Evolutionary conservation across 2,797 vertebrate species (phyloP).

Genomic region (Gobionotothen gibberifrons): DNA sequence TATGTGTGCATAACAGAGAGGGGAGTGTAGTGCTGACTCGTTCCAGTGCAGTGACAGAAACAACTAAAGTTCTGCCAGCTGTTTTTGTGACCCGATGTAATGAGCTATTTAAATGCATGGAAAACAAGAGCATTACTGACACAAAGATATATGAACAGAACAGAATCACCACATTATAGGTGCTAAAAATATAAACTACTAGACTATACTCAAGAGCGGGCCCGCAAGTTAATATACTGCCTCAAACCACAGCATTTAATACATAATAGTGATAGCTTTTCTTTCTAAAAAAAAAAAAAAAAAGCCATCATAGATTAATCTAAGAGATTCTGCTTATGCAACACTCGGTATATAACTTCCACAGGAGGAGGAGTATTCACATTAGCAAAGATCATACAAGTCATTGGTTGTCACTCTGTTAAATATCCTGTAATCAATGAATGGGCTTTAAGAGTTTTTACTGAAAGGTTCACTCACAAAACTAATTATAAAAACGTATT

Average conservation of each 20-base stretch:
- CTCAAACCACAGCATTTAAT: background rate
- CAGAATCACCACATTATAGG: background rate
- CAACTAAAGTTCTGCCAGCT: conserved; percentile 28
- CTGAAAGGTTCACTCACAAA: background rate
- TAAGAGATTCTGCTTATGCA: conserved; percentile 3
- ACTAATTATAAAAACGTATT: background rate
- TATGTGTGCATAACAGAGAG: conserved; percentile 9
- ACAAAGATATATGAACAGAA: background rate
- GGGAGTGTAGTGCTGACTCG: conserved; percentile 8
- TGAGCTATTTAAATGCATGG: conserved; percentile 85
- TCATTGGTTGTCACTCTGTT: background rate
- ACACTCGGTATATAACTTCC: background rate
- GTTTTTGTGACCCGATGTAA: conserved; percentile 63
- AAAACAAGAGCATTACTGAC: conserved; percentile 30
- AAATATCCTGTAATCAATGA: background rate
- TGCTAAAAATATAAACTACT: background rate
- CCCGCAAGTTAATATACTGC: background rate
- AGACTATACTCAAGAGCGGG: background rate
- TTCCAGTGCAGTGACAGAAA: conserved; percentile 34
- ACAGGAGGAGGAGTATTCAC: background rate
- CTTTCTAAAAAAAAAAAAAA: background rate
- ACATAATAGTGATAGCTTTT: background rate
- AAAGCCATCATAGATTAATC: background rate
- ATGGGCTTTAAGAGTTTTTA: background rate
- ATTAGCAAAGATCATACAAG: background rate